These are phyloP conservation scores for Drusus annulatus DNA, from an alignment of 1,140 invertebrate genomes.

Conservation along the genomic window DNA sequence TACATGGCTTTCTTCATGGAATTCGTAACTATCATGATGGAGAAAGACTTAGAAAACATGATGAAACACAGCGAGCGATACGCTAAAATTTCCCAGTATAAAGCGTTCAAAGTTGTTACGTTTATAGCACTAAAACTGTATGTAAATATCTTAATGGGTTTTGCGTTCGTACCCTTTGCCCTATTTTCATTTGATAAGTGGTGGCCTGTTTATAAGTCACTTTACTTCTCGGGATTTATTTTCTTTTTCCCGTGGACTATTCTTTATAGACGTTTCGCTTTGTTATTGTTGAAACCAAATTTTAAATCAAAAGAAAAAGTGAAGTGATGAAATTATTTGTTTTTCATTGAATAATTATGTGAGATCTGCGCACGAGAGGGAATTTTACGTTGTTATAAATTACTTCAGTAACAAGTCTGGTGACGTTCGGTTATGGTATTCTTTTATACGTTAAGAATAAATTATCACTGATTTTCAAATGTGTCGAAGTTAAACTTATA, in stretches of 20 bases:
- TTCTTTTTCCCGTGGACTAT: conserved; percentile 77
- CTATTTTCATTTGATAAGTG: conserved; percentile 80
- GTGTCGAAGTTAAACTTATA: no score
- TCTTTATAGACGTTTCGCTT: conserved; percentile 64
- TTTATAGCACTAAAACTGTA: conserved; percentile 81
- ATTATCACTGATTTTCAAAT: no score
- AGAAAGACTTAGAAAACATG: conserved; percentile 80
- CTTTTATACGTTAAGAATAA: no score
- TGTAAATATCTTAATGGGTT: conserved; percentile 88
- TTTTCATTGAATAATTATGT: no score
- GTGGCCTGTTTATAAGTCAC: conserved; percentile 73
- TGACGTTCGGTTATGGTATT: no score
- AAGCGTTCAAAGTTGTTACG: conserved; percentile 62
- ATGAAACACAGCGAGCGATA: conserved; percentile 70
- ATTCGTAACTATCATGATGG: conserved; percentile 89
- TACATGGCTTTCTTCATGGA: conserved; percentile 94
- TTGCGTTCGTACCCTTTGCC: conserved; percentile 86
- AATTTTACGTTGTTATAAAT: no score
- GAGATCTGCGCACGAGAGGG: no score
- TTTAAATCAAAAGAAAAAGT: conserved; percentile 5
- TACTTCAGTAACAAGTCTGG: no score
- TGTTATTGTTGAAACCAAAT: conserved; percentile 47
- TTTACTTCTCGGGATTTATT: conserved; percentile 78
- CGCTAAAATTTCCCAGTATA: conserved; percentile 65
- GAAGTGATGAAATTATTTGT: background rate